phyloP scores from a whole-genome alignment of 2,888 invertebrate genomes.

The Melipona beecheii region DNA sequence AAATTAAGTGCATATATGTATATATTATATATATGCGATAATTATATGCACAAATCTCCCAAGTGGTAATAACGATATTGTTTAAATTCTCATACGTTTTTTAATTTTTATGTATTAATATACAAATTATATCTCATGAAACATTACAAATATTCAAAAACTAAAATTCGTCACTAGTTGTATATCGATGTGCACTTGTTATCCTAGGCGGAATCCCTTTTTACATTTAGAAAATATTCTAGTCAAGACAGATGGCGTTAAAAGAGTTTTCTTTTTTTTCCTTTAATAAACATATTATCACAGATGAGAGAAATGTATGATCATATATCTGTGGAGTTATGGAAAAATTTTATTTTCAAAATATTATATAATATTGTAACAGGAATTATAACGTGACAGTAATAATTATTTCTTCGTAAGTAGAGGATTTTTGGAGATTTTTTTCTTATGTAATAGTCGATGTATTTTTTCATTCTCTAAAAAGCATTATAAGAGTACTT shows the following conservation, averaged over 20 bases:
- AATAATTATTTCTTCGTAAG: background rate
- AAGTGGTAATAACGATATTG: background rate
- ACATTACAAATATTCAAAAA: slow-evolving; percentile 2
- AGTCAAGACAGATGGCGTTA: background rate
- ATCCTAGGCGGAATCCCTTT: background rate
- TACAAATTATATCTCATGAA: slow-evolving; percentile 1
- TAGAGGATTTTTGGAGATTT: background rate
- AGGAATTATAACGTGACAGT: background rate
- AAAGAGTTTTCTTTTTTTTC: background rate
- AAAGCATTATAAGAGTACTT: background rate
- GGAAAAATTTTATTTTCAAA: background rate
- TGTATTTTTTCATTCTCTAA: background rate
- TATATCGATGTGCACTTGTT: background rate
- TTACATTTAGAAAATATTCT: background rate
- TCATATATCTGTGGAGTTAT: background rate
- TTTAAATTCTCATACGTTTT: background rate
- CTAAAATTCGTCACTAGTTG: background rate
- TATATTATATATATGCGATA: background rate
- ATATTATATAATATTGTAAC: background rate
- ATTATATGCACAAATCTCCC: background rate
- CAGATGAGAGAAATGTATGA: background rate
- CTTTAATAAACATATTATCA: background rate
- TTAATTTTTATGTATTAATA: background rate
- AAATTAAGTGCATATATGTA: background rate
- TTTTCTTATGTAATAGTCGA: background rate